Percentiles rank a stretch among this genome's conserved stretches.
These are phyloP conservation scores for Dinomys branickii DNA, from an alignment of 2,113 vertebrate species.

Conservation along the genomic window DNA sequence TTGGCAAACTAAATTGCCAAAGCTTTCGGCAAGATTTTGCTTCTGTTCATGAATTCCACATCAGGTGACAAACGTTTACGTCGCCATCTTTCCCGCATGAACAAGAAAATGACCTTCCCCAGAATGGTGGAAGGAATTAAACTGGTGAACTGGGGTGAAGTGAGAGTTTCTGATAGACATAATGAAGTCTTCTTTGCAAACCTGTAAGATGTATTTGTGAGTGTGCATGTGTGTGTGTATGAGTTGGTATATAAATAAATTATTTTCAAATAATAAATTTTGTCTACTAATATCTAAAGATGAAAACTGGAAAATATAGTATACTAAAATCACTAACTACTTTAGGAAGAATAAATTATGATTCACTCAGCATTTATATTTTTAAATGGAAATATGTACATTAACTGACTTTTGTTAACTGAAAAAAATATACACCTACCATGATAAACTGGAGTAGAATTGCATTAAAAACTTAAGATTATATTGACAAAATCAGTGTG, in stretches of 20 bases:
- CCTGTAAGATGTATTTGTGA: neutral
- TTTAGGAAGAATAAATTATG: slow-evolving; percentile 39
- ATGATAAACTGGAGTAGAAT: slow-evolving; percentile 37
- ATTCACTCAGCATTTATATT: slow-evolving; percentile 55
- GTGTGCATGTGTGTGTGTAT: neutral
- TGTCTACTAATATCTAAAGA: neutral
- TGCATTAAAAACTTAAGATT: slow-evolving; percentile 46
- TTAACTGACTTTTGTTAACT: slow-evolving; percentile 19
- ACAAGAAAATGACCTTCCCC: neutral
- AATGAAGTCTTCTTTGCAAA: neutral
- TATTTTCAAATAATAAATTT: slow-evolving; percentile 48
- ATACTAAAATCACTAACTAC: neutral
- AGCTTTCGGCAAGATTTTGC: neutral
- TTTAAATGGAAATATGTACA: slow-evolving; percentile 1
- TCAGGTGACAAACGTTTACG: neutral
- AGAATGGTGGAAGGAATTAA: neutral
- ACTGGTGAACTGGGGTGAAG: neutral
- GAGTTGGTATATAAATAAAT: neutral
- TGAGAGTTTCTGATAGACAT: neutral
- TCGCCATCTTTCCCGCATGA: neutral
- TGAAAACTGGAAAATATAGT: neutral
- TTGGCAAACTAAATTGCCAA: neutral
- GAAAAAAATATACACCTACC: slow-evolving; percentile 56
- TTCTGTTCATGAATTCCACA: neutral
- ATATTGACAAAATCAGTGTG: slow-evolving; percentile 51